Base-by-base conservation (phyloP, 64 coral and sea anemone genomes). In the Pocillopora verrucosa region DNA sequence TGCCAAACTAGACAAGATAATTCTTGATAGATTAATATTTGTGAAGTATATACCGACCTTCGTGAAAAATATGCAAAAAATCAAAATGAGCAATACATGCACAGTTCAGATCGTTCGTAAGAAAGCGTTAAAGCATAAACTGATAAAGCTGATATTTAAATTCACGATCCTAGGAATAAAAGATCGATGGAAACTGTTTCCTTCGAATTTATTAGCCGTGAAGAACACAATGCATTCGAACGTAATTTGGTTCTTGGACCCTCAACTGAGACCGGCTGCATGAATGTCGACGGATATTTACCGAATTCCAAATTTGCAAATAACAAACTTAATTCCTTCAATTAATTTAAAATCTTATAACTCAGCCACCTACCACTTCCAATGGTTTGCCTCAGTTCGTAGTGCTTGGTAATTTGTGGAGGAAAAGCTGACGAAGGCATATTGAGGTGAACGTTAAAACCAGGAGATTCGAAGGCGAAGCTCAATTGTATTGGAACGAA, bases 341-440 rank as follows among this genome's bases (percentile, higher is more conserved):
- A 17, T 36, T 36, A 3, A 26, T 88, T 5, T 16, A 25, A 41
- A 56, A 62, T 74, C 75, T 16, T 64, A 75, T 20, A 34, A 70
- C 60, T 57, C 9, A 56, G 13, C 36, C 60, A 93, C 97, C 87
- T 93, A 99, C 97, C 97, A 37, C 94, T 99, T 74, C 97, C 97
- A 88, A 99, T 91, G 34, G 97, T 99, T 86, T 99, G 72, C 22
- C 69, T 90, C 14, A 99, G 58, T 22, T 99, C 91, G 56, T 99
- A 99, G 67, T 89, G 65, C 70, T 90, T 92, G 0, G 83, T 95
- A 36, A 99, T 25, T 79, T 95, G 91, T 3, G 86, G 56, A 34
- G 97, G 97, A 74, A 93, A 95, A 59, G 90, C 80, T 45, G 86
- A 56, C 34, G 94, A 88, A 15, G 97, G 97, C 97, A 99, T 99